Percentiles rank a stretch among this genome's conserved stretches.
Conservation (phyloP, 2,797 vertebrate genomes). For the Phataginus tetradactyla region DNA sequence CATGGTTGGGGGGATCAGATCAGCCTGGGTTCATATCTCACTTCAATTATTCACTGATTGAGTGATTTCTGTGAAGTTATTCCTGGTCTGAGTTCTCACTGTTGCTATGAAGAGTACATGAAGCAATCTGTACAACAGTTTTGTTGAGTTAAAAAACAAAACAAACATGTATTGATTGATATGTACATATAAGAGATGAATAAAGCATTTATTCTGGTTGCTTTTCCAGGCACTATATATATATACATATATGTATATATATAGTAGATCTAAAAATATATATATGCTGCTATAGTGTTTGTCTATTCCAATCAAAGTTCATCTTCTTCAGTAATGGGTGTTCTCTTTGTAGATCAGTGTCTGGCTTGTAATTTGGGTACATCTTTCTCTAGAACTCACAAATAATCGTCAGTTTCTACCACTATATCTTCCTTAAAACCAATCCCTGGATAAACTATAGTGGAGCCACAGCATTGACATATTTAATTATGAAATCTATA, state of each 20-base stretch:
- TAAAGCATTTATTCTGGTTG: neutral
- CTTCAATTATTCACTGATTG: neutral
- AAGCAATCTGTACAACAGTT: neutral
- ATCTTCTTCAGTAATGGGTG: neutral
- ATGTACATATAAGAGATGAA: neutral
- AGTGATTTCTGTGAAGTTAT: neutral
- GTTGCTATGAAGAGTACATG: neutral
- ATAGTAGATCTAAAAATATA: neutral
- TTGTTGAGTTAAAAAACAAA: neutral
- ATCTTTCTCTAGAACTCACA: neutral
- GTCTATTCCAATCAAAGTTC: neutral
- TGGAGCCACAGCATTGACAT: neutral
- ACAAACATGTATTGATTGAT: neutral
- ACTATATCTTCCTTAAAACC: neutral
- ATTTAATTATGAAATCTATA: neutral
- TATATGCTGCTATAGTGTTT: neutral
- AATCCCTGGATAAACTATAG: neutral
- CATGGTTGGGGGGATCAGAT: neutral
- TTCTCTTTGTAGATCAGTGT: neutral
- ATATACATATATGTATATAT: neutral
- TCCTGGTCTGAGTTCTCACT: neutral
- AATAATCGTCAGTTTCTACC: neutral
- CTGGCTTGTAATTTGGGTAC: neutral
- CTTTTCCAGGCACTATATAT: neutral
- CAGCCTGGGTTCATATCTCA: neutral